Base-by-base conservation (phyloP, 2,113 vertebrate species). In the Connochaetes taurinus region DNA sequence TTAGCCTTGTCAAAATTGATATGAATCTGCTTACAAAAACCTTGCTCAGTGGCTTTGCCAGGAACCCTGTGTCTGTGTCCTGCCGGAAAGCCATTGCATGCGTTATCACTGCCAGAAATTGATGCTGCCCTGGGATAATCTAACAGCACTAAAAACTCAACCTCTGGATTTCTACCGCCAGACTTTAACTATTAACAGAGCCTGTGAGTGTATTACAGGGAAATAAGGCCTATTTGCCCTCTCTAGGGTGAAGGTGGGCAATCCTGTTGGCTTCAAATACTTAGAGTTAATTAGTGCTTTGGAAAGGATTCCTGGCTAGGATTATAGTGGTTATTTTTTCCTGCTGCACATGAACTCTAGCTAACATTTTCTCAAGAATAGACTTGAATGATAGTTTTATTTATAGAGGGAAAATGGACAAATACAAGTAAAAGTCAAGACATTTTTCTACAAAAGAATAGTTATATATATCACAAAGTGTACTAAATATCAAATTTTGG, bases 1-100 rank as follows among this genome's bases (percentile, higher is more conserved):
- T 98, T 98, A 98, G 94, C 91, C 55, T 95, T 97, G 96, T 98
- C 98, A 98, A 98, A 97, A 97, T 71, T 97, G 96, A 98, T 98
- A 98, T 47, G 96, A 97, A 97, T 97, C 96, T 98, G 97, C 97
- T 98, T 98, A 97, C 96, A 97, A 96, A 98, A 98, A 96, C 96
- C 96, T 97, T 98, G 96, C 83, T 95, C 71, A 31, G 96, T 96
- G 86, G 31, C 96, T 94, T 58, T 97, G 96, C 97, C 98, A 98
- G 98, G 98, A 98, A 98, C 90, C 94, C 89, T 13, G 43, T 95
- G 96, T 95, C 95, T 74, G 29, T 93, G 91, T 92, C 97, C 97
- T 98, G 94, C 97, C 95, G 96, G 98, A 98, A 98, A 98, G 95
- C 93, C 87, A 94, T 53, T 94, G 97, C 94, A 45, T 89, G 93